Evolutionary conservation across 1,140 invertebrate genomes (phyloP).

Genomic region (Ridgeia piscesae): DNA sequence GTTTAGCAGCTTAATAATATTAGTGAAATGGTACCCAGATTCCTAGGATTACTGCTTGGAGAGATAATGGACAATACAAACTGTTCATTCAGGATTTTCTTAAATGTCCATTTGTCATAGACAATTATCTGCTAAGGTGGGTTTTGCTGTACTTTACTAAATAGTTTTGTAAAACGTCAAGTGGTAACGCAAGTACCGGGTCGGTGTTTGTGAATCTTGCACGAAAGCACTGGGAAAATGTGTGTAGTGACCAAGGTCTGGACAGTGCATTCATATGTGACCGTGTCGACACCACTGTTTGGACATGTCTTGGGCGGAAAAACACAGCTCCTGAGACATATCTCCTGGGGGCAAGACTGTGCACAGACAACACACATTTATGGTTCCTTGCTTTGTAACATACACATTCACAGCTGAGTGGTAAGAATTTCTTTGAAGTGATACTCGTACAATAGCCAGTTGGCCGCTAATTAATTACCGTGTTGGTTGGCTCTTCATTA

Average conservation of each 20-base stretch:
- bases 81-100: no score
- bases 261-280: not conserved
- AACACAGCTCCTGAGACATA: not conserved
- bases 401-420: not conserved
- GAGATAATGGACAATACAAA: no score
- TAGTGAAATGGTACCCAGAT: no score
- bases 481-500: not conserved
- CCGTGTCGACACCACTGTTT: not conserved
- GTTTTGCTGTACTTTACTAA: not conserved
- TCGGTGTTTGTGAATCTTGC: no score
- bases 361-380: not conserved
- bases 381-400: not conserved
- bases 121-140: no score
- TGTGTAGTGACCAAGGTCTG: not conserved
- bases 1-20: no score
- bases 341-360: not conserved
- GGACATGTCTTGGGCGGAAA: not conserved
- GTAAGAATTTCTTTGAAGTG: slow-evolving; percentile 1
- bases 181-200: not conserved
- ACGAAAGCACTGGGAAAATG: not conserved
- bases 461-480: not conserved
- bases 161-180: not conserved
- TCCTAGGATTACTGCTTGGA: no score
- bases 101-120: no score
- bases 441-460: not conserved